Conservation (phyloP, 1,140 invertebrate species). For the Tetramorium alpestre region DNA sequence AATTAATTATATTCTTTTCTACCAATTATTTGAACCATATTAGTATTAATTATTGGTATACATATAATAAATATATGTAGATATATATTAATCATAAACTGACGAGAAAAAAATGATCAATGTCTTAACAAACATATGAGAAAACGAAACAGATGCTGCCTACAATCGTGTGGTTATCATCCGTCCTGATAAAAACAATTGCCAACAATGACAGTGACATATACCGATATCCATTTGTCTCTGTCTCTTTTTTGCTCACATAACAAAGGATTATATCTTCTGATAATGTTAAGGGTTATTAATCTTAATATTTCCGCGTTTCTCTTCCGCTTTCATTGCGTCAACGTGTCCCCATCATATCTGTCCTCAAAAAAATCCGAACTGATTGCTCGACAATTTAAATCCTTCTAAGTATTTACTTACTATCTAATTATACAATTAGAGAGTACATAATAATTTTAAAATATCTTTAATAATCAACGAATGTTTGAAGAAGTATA, state of each 20-base stretch:
- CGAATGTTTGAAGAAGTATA: not conserved
- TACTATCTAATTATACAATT: not conserved
- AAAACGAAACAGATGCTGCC: conserved; percentile 1
- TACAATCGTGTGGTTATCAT: conserved; percentile 21
- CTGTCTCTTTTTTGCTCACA: conserved; percentile 12
- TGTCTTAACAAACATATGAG: not conserved
- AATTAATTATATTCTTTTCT: not conserved
- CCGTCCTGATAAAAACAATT: conserved; percentile 19
- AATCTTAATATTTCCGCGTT: conserved; percentile 17
- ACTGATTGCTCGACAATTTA: conserved; percentile 15
- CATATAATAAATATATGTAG: not conserved
- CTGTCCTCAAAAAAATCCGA: not conserved
- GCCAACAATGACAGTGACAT: conserved; percentile 33
- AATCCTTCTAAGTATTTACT: not conserved
- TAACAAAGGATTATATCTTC: conserved; percentile 37
- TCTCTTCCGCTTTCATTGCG: conserved; percentile 8
- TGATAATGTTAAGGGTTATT: conserved; percentile 53
- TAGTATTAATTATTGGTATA: not conserved
- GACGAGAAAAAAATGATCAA: not conserved
- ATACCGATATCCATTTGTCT: conserved; percentile 48
- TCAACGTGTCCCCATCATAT: not conserved
- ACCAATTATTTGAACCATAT: not conserved
- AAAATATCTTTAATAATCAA: not conserved
- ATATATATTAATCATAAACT: not conserved
- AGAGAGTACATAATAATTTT: not conserved